Evolutionary conservation across 53 echinoderm and acorn worm species (phyloP), one percentile per base, ranked within the genome.

Genomic region (Luidia sarsii): DNA sequence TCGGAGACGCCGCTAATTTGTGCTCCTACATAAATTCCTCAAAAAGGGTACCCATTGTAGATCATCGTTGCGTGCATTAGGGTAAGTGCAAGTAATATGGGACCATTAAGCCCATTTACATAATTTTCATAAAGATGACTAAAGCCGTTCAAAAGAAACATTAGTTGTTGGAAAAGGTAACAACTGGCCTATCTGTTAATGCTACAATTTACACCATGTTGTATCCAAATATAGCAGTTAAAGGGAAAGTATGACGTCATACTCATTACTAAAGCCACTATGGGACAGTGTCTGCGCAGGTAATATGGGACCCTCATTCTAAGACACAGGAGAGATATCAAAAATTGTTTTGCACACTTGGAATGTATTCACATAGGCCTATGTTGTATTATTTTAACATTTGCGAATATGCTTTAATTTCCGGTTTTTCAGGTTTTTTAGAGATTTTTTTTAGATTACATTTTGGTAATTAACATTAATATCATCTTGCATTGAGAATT

Each of bases 161-260:
- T 53, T 53, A 19, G 53, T 53, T 8, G 22, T 53, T 53, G 53
- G 53, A 53, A 53, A n/a, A 9, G n/a, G 53, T 21, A 53, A 53
- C 53, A 53, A 53, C 53, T 53, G n/a, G 9, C 22, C 59, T 59
- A 27, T 20, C 59, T 59, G 23, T 24, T 3, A 59, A 24, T 59
- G 25, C 3, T 59, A 59, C 28, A 59, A 59, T 28, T 59, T 59
- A 59, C 27, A 59, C 59, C 59, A 59, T 23, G 59, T 59, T 59
- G 59, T 59, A 59, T 59, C 31, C 59, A 23, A 24, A 34, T 3
- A 24, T 13, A 35, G 14, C 25, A 10, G 25, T 2, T 4, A 63
- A 18, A 63, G 14, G 63, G 0, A 63, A 63, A 63, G 36, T 63
- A 63, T 63, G 63, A 63, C 63, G 63, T 63, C 53, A n/a, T n/a